phyloP scores from a whole-genome alignment of 2,888 invertebrate genomes.

The Cactoblastis cactorum region DNA sequence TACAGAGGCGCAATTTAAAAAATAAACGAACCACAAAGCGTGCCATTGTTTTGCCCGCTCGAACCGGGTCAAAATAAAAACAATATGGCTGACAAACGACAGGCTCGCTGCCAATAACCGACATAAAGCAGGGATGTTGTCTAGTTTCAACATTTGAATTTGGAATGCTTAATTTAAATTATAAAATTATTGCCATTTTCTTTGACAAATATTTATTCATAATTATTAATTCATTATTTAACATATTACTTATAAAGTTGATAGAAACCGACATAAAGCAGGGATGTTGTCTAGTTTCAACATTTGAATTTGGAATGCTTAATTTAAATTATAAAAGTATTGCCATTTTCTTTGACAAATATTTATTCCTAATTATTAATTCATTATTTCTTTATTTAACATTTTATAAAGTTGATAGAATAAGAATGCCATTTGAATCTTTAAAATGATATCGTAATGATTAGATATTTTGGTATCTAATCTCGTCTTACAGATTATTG shows the following conservation, averaged over 20 bases:
- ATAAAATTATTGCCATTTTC: no score
- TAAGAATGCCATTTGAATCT: no score
- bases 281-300: neutral
- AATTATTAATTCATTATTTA: no score
- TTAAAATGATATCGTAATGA: no score
- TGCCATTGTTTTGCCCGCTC: slow-evolving; percentile 31
- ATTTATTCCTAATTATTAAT: no score
- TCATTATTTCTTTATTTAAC: no score
- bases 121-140: neutral
- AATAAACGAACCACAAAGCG: slow-evolving; percentile 40
- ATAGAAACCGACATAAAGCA: slow-evolving; percentile 26
- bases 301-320: neutral
- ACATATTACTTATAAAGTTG: no score
- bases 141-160: neutral
- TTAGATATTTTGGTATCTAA: no score
- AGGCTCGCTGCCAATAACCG: slow-evolving; percentile 35
- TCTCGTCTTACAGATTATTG: no score
- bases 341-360: no score
- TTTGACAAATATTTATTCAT: no score
- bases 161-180: neutral
- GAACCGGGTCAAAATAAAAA: slow-evolving; percentile 47
- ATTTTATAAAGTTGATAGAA: slow-evolving; percentile 44
- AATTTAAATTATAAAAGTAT: no score
- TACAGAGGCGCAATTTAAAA: slow-evolving; percentile 50
- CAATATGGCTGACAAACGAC: slow-evolving; percentile 55